A percentile compares a stretch with the other conserved stretches of the same genome.
Conservation (phyloP, 2,113 vertebrate genomes). For the Oenanthe oenanthe region DNA sequence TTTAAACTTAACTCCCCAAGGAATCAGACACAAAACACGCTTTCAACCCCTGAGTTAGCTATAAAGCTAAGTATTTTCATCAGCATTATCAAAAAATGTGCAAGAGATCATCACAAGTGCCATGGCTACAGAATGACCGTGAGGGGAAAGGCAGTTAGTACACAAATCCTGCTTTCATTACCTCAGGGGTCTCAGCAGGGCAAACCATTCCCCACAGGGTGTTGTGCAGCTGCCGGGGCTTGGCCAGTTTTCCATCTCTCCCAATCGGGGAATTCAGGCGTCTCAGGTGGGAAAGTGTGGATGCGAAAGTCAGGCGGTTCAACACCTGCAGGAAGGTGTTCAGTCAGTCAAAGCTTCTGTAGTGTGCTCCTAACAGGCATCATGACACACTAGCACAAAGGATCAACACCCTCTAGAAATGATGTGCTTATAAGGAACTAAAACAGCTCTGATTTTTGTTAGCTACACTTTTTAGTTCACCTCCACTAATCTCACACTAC, state of each 20-base stretch:
- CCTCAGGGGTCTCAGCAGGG: conserved; percentile 98
- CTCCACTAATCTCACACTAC: not conserved
- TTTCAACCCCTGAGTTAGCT: not conserved
- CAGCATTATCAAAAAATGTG: not conserved
- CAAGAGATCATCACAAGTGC: not conserved
- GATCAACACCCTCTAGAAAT: not conserved
- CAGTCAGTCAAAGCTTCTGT: not conserved
- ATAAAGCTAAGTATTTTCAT: not conserved
- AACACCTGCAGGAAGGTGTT: conserved; percentile 81
- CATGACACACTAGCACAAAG: not conserved
- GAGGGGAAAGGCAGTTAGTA: not conserved
- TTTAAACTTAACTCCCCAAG: not conserved
- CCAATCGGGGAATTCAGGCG: conserved; percentile 97
- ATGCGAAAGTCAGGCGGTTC: conserved; percentile 96
- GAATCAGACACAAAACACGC: not conserved
- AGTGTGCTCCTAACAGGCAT: not conserved
- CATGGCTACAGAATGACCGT: accelerated
- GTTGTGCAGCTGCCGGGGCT: conserved; percentile 97
- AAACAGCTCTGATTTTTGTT: not conserved
- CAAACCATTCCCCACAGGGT: conserved; percentile 99
- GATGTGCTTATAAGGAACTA: not conserved
- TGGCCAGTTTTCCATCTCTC: conserved; percentile 95
- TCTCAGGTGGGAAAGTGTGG: conserved; percentile 93
- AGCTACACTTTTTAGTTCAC: not conserved
- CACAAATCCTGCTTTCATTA: conserved; percentile 50